Evolutionary conservation across 2,888 invertebrate species (phyloP).

Genomic region (Cybosia mesomella): DNA sequence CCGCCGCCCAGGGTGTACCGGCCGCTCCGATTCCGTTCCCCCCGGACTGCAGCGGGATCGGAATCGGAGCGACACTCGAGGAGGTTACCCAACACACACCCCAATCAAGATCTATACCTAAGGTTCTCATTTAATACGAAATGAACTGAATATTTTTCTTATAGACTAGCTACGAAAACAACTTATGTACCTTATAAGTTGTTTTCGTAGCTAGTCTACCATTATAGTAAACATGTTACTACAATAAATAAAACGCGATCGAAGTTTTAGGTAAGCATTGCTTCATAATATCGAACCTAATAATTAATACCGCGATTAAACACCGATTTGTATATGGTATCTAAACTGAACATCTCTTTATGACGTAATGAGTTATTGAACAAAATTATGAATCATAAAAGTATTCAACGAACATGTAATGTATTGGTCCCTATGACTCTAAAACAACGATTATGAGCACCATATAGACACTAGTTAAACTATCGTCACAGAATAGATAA

Average conservation of each 20-base stretch:
- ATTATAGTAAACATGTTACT: not conserved
- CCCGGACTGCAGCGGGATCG: too few species aligned
- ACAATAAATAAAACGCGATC: not conserved
- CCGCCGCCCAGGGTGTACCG: too few species aligned
- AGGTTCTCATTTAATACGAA: not conserved
- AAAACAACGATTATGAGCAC: not conserved
- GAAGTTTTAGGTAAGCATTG: not conserved
- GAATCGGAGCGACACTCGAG: too few species aligned
- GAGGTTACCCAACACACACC: too few species aligned
- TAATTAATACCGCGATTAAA: not conserved
- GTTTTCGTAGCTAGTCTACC: not conserved
- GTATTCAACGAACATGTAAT: not conserved
- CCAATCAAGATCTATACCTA: not conserved
- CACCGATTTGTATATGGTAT: not conserved
- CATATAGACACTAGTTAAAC: not conserved
- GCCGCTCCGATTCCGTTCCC: too few species aligned
- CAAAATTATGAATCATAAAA: not conserved
- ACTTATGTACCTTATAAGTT: too few species aligned
- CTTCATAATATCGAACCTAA: not conserved
- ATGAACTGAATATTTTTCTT: not conserved
- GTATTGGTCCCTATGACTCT: not conserved
- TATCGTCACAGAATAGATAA: too few species aligned
- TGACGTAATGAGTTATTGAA: slow-evolving; percentile 2
- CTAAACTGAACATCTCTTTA: not conserved
- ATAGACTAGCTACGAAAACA: too few species aligned